Base-by-base conservation (phyloP, 2,797 vertebrate species). In the Enteromius radiatus region DNA sequence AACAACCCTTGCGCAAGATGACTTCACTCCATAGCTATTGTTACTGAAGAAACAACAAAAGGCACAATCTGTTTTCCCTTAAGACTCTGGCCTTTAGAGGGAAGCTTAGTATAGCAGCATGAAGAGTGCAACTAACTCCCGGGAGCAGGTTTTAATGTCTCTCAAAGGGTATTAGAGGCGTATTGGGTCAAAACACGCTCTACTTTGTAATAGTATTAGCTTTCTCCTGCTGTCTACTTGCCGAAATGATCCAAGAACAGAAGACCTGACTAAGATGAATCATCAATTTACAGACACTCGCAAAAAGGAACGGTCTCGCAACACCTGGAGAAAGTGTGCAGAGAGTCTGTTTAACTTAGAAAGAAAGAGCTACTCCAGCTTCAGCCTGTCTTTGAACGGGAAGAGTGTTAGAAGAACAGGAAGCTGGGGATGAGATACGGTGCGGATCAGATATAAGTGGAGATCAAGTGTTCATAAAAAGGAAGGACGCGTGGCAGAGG, bases 231-330 rank as follows among this genome's bases (percentile, higher is more conserved):
- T 64, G 71, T 80, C 76, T 78, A 78, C 84, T 78, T 83, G 74
- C 78, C 80, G 49, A 76, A 86, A 71, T 73, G 52, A 81, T 82
- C 82, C 81, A 85, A 80, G 74, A 79, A 69, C 83, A 85, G 76
- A 59, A 83, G 75, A 84, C 78, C 77, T 26, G 54, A 81, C 87
- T 70, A 77, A 79, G 43, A 84, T 79, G 65, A 80, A 56, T 83
- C 33, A 43, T 36, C 56, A 81, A 64, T 73, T 81, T 81, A 73
- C 68, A 73, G 64, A 80, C 23, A 56, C 52, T 74, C 43, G 61
- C 81, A 81, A 84, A 78, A 79, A 86, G 79, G 49, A 78, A 65
- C 78, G 80, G 54, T 52, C 82, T 67, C 23, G 14, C 33, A 41
- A 76, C 64, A 70, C 78, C 63, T 76, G 47, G 36, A 75, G 65